These are phyloP conservation scores for Carettochelys insculpta DNA, from an alignment of 2,113 vertebrate species.

Conservation along the genomic window DNA sequence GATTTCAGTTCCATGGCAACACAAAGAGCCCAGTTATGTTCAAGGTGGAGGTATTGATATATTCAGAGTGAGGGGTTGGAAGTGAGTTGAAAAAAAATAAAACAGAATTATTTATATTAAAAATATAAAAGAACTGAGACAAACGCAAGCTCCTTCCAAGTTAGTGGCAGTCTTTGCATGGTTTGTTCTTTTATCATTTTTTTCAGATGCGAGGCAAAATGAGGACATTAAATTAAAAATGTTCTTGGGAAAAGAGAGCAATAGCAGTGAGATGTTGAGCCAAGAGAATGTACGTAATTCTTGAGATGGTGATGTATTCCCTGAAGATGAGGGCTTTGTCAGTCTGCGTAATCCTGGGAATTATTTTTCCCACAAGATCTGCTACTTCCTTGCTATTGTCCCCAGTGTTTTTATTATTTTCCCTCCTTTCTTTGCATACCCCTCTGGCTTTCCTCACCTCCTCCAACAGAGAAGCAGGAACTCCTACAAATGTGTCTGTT, in stretches of 20 bases:
- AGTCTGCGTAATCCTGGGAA: neutral
- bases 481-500: conserved; percentile 41
- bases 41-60: conserved; percentile 62
- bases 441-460: conserved; percentile 23
- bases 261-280: neutral
- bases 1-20: conserved; percentile 79
- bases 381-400: conserved; percentile 6
- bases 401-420: conserved; percentile 18
- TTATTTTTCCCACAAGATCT: neutral
- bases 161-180: conserved; percentile 18
- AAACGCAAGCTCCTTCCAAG: neutral
- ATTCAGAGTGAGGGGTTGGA: conserved; percentile 50
- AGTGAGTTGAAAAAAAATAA: conserved; percentile 33
- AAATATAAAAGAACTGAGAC: conserved; percentile 11
- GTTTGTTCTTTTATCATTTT: conserved; percentile 6
- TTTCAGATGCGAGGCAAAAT: conserved; percentile 33
- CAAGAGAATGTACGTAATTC: conserved; percentile 38
- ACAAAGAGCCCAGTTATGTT: conserved; percentile 44
- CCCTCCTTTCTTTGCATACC: conserved; percentile 18
- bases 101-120: conserved; percentile 9
- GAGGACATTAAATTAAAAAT: neutral
- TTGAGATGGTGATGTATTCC: neutral
- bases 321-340: neutral
- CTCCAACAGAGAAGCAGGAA: conserved; percentile 40
- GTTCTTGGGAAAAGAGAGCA: neutral